These are phyloP conservation scores for Nestor notabilis DNA, from an alignment of 2,113 vertebrate genomes.

Conservation along the genomic window DNA sequence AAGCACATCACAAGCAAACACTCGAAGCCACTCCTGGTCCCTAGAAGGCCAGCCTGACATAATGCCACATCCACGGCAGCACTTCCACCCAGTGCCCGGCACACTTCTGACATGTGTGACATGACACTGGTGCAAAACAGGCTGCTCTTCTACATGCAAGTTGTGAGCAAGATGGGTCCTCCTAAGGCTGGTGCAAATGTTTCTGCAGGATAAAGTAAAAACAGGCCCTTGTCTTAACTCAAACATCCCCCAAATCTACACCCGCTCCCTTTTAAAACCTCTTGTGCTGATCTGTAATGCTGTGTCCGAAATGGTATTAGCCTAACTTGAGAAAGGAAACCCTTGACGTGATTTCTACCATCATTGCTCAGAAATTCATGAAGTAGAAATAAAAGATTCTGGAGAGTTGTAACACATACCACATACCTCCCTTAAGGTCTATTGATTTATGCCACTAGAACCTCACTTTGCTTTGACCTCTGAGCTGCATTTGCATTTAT, in stretches of 20 bases:
- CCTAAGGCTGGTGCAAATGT: not conserved
- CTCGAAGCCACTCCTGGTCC: not conserved
- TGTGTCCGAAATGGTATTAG: not conserved
- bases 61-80: rapidly evolving
- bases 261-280: not conserved
- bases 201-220: not conserved
- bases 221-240: not conserved
- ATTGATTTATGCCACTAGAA: constrained; percentile 10
- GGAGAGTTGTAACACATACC: not conserved
- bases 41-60: not conserved
- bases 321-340: not conserved
- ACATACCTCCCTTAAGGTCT: not conserved
- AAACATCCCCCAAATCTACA: not conserved
- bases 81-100: not conserved
- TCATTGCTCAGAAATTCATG: not conserved
- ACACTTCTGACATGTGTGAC: not conserved
- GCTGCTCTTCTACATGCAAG: not conserved
- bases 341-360: constrained; percentile 5
- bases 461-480: not conserved
- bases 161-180: not conserved
- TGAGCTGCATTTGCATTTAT: constrained; percentile 30
- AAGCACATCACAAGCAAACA: not conserved
- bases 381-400: constrained; percentile 23
- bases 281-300: not conserved
- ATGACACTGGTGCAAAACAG: not conserved